A percentile compares a stretch with the other conserved stretches of the same genome.
Evolutionary conservation across 2,888 invertebrate genomes (phyloP).

Genomic region (Mystacides longicornis): DNA sequence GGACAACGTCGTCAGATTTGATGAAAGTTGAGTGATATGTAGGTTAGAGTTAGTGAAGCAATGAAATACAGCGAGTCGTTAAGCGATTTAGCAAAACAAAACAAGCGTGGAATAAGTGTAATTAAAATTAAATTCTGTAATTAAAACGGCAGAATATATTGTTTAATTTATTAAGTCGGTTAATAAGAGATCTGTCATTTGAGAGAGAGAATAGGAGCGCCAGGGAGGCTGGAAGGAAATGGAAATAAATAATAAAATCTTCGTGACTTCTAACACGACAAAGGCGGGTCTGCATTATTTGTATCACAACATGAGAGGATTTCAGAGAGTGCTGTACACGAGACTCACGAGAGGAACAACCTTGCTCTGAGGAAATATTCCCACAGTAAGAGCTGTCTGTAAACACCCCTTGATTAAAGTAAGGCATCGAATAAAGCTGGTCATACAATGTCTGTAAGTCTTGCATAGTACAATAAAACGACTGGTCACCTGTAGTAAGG

Average conservation of each 20-base stretch:
- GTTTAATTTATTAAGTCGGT: conserved; percentile 1
- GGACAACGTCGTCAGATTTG: too few species aligned
- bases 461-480: too few species aligned
- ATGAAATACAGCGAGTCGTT: too few species aligned
- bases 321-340: neutral
- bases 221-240: conserved; percentile 6
- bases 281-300: conserved; percentile 25
- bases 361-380: conserved; percentile 12
- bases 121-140: conserved; percentile 1
- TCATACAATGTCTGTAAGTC: too few species aligned
- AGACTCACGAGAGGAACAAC: neutral
- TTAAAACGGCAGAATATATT: neutral
- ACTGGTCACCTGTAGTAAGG: too few species aligned
- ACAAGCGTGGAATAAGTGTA: neutral
- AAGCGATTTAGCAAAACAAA: neutral
- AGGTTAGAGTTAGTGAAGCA: too few species aligned
- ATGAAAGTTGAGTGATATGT: too few species aligned
- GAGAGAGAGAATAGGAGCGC: too few species aligned
- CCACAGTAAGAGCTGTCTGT: too few species aligned
- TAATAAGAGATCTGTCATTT: neutral
- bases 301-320: conserved; percentile 19
- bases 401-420: too few species aligned
- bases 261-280: conserved; percentile 25
- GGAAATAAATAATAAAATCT: conserved; percentile 26
- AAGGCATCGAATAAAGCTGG: too few species aligned